These are phyloP conservation scores for Tetranychus cinnabarinus DNA, from an alignment of 1,140 invertebrate genomes.

Conservation along the genomic window DNA sequence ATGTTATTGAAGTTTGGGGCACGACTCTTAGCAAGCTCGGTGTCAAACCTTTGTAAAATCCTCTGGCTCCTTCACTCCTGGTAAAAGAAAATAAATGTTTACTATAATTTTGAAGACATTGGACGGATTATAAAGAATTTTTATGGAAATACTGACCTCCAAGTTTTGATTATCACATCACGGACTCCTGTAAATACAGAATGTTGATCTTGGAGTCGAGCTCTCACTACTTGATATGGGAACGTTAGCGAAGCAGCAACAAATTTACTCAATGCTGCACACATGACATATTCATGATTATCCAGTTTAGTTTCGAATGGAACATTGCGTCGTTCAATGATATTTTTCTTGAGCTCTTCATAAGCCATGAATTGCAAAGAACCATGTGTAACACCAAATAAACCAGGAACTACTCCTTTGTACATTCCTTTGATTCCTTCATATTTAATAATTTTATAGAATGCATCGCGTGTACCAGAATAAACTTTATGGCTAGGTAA, in stretches of 20 bases:
- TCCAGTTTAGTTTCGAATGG: constrained; percentile 68
- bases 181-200: constrained; percentile 53
- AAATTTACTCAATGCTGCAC: constrained; percentile 83
- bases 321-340: constrained; percentile 49
- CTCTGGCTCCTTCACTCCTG: constrained; percentile 46
- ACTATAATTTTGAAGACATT: no score
- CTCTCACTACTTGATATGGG: constrained; percentile 86
- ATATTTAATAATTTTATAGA: constrained; percentile 60
- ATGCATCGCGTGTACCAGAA: constrained; percentile 67
- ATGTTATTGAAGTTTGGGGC: constrained; percentile 85
- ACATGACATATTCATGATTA: constrained; percentile 62
- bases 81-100: not conserved
- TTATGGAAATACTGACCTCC: constrained; percentile 30
- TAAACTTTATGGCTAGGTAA: constrained; percentile 30
- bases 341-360: constrained; percentile 86
- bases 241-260: constrained; percentile 79
- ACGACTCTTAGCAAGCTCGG: constrained; percentile 67
- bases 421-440: constrained; percentile 60
- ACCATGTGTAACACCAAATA: constrained; percentile 93
- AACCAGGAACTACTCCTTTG: constrained; percentile 83
- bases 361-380: constrained; percentile 96
- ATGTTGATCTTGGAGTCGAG: constrained; percentile 89
- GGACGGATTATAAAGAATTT: no score
- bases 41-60: constrained; percentile 85
- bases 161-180: constrained; percentile 65